Base-by-base conservation (phyloP, 2,888 invertebrate species). In the Archips xylosteana region DNA sequence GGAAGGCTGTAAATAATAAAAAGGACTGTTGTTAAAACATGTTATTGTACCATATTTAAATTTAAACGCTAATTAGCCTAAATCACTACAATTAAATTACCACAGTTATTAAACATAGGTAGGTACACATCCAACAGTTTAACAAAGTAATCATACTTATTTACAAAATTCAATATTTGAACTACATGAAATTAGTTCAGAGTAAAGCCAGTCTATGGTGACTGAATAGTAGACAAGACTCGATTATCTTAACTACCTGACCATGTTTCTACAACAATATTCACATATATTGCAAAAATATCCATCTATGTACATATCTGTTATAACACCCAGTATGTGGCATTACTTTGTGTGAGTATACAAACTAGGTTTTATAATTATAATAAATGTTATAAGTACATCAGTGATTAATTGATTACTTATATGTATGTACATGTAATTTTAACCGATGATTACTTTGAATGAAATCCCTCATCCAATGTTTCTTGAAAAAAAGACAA, bases 31-130 rank as follows among this genome's bases (percentile, higher is more conserved):
- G 74, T 82, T 78, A 45, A 80, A 81, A 77, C 78, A 78, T 70
- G 64, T 79, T 81, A 81, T 79, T 79, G 78, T 80, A 82, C 79
- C 78, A 79, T 79, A 77, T 76, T 78, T 78, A 74, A 75, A 75
- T 74, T 78, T 75, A 72, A 78, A 75, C 74, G 66, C 77, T 77
- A 75, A 74, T 69, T 73, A 73, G 63, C 78, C 78, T 77, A 77
- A 78, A 65, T 63, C 39, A 76, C 78, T 79, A 78, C 65, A 60
- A 66, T 75, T 75, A 71, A 54, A 49, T 60, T 73, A 73, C 63
- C 42, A 64, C 69, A 42, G 64, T 69, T 10, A 49, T n/a, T n/a
- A 60, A 64, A 39, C 6, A 1, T 39, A 63, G 62, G 57, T 51
- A 69, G 64, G 71, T 71, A 71, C 68, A 63, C 57, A 61, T 66